phyloP scores from a whole-genome alignment of 2,797 vertebrate genomes.

The Pachyuromys duprasi region DNA sequence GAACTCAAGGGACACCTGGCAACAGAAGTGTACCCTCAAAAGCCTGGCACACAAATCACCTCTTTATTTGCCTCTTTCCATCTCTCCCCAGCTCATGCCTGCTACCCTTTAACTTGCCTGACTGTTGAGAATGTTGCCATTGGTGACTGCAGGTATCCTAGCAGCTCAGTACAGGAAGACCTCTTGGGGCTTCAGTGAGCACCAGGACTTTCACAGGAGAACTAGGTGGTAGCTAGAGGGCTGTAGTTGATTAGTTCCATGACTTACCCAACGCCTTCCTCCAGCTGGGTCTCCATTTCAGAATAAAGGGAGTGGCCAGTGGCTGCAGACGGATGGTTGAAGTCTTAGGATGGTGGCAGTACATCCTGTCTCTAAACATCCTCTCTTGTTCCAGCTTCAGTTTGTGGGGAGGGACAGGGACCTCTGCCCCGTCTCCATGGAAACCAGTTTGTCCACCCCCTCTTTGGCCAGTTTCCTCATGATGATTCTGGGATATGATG shows the following conservation, averaged over 20 bases:
- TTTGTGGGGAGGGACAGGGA: not conserved
- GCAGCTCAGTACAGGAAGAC: not conserved
- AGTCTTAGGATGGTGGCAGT: not conserved
- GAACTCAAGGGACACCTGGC: not conserved
- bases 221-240: not conserved
- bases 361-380: not conserved
- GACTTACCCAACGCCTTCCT: not conserved
- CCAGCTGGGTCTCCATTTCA: not conserved
- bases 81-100: not conserved
- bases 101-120: not conserved
- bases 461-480: not conserved
- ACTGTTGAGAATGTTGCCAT: not conserved
- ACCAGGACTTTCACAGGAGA: not conserved
- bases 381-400: not conserved
- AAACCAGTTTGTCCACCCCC: not conserved
- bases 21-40: not conserved
- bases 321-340: not conserved
- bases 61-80: fast-evolving
- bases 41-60: not conserved
- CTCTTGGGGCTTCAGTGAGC: not conserved
- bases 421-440: not conserved
- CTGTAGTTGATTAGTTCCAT: fast-evolving
- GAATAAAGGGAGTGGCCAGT: not conserved
- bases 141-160: conserved; percentile 44
- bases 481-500: not conserved